phyloP scores from a whole-genome alignment of 2,888 invertebrate species.

The Dryobota labecula region DNA sequence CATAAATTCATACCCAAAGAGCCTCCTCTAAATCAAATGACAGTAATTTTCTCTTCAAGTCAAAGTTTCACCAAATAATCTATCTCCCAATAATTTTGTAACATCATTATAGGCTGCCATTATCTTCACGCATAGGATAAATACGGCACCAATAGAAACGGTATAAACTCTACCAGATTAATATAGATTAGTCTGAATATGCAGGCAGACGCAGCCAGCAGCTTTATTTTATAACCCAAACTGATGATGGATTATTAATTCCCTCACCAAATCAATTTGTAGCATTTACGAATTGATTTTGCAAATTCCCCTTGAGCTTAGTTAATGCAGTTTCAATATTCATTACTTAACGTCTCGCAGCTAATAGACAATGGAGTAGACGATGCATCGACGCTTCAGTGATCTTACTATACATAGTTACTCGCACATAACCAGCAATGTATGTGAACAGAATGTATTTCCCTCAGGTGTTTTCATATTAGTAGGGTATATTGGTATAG shows the following conservation, averaged over 20 bases:
- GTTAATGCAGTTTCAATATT: slow-evolving; percentile 70
- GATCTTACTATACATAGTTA: slow-evolving; percentile 28
- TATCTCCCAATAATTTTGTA: background rate
- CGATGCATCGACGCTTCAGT: slow-evolving; percentile 53
- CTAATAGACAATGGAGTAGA: slow-evolving; percentile 65
- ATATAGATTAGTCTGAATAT: slow-evolving; percentile 39
- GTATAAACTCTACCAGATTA: slow-evolving; percentile 17
- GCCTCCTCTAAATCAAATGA: background rate
- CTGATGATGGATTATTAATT: slow-evolving; percentile 52
- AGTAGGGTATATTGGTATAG: slow-evolving; percentile 41
- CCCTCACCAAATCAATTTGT: slow-evolving; percentile 56
- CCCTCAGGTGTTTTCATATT: slow-evolving; percentile 56
- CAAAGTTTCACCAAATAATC: slow-evolving; percentile 6
- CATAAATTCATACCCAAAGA: background rate
- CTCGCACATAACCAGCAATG: slow-evolving; percentile 35
- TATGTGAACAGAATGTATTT: slow-evolving; percentile 45
- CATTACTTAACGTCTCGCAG: slow-evolving; percentile 59
- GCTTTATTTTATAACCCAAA: slow-evolving; percentile 36
- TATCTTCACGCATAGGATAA: slow-evolving; percentile 15
- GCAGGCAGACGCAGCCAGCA: slow-evolving; percentile 17
- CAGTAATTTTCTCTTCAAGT: background rate
- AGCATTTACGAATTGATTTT: slow-evolving; percentile 57
- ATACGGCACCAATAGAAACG: slow-evolving; percentile 6
- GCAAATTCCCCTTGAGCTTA: slow-evolving; percentile 56
- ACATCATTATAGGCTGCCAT: background rate